Evolutionary conservation across 1,140 invertebrate species (phyloP).

Genomic region (Aphaenogaster floridana): DNA sequence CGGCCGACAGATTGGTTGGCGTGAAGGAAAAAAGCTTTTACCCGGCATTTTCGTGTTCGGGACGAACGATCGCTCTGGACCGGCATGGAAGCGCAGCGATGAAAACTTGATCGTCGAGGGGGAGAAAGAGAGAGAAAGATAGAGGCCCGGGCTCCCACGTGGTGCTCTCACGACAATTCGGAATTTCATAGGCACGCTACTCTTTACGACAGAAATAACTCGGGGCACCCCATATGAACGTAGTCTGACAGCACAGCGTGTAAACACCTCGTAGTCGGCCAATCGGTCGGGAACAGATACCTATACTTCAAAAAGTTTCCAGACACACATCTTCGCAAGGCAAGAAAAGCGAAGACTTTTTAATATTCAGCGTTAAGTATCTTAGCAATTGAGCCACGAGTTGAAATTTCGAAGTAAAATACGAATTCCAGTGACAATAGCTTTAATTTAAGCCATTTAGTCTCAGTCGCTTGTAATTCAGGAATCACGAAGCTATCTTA

Average conservation of each 20-base stretch:
- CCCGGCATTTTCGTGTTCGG: constrained; percentile 21
- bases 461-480: neutral
- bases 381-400: neutral
- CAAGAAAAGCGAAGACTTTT: neutral
- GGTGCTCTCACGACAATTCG: constrained; percentile 18
- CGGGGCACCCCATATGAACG: constrained; percentile 39
- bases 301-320: neutral
- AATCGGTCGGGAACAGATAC: constrained; percentile 24
- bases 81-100: neutral
- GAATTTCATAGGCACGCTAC: constrained; percentile 42
- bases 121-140: neutral
- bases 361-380: neutral
- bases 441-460: constrained; percentile 20
- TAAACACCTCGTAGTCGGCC: constrained; percentile 61
- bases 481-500: neutral
- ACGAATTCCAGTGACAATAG: neutral
- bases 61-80: constrained; percentile 20
- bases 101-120: constrained; percentile 39
- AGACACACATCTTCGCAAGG: neutral
- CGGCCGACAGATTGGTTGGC: constrained; percentile 51
- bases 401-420: neutral
- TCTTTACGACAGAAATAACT: constrained; percentile 60
- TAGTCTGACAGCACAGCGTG: constrained; percentile 38
- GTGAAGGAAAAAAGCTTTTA: constrained; percentile 53
- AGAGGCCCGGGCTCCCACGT: constrained; percentile 11